Percentiles rank a stretch among this genome's conserved stretches.
These are phyloP conservation scores for Glossosoma conforme DNA, from an alignment of 1,140 invertebrate species.

Conservation along the genomic window DNA sequence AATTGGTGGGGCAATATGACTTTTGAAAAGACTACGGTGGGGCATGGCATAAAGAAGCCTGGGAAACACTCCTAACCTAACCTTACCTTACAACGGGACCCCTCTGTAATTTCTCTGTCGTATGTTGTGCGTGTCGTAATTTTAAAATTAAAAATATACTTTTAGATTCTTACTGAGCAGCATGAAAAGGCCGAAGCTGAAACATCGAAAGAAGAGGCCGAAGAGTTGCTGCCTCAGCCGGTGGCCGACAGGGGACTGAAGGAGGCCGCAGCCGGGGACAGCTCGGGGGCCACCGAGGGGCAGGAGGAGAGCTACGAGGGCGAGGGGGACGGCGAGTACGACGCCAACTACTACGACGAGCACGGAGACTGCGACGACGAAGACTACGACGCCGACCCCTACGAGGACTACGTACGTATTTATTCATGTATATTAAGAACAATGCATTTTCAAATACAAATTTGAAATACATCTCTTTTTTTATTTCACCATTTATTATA, in stretches of 20 bases:
- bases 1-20: too few species aligned
- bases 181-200: neutral
- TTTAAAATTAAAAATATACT: too few species aligned
- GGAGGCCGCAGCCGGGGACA: constrained; percentile 1
- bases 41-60: too few species aligned
- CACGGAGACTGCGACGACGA: neutral
- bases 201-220: neutral
- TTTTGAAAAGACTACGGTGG: too few species aligned
- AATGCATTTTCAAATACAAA: neutral
- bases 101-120: too few species aligned
- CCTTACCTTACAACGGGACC: too few species aligned
- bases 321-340: constrained; percentile 2
- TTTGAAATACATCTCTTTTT: neutral
- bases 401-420: neutral
- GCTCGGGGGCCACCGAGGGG: neutral
- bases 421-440: constrained; percentile 2
- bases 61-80: too few species aligned
- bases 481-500: neutral
- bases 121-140: too few species aligned
- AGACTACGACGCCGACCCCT: neutral
- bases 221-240: neutral
- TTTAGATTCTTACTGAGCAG: neutral
- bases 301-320: constrained; percentile 3
- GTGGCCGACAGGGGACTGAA: neutral
- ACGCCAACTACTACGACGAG: neutral